Percentiles rank a stretch among this genome's conserved stretches.
Evolutionary conservation across 2,888 invertebrate species (phyloP).

Genomic region (Cryptosula pallasiana): DNA sequence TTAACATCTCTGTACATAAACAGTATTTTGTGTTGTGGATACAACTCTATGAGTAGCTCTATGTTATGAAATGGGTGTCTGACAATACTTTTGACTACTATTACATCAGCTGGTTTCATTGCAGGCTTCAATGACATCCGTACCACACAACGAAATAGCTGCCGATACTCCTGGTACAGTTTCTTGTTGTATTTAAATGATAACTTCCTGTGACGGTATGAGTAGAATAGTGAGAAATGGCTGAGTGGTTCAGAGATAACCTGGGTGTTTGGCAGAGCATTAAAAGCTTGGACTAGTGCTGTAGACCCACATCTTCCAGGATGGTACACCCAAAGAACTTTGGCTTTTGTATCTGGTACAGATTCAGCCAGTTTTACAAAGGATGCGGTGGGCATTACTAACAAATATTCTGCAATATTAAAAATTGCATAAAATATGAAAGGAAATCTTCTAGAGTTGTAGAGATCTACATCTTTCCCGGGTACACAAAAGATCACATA

Average conservation of each 20-base stretch:
- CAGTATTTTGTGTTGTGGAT: not conserved
- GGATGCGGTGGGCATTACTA: slow-evolving; percentile 4
- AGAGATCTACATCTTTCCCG: not conserved
- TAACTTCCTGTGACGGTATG: not conserved
- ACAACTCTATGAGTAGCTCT: not conserved
- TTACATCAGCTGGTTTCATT: not conserved
- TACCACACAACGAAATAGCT: not conserved
- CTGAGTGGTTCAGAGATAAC: not conserved
- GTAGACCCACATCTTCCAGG: slow-evolving; percentile 12
- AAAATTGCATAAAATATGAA: not conserved
- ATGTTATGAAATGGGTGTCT: not conserved
- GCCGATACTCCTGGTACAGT: not conserved
- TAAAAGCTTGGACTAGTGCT: not conserved
- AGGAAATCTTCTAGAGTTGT: not conserved
- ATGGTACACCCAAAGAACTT: slow-evolving; percentile 2
- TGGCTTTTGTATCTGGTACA: not conserved
- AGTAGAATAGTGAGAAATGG: not conserved
- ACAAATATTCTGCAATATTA: not conserved
- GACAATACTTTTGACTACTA: not conserved
- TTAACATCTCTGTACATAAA: slow-evolving; percentile 18
- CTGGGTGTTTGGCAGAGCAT: not conserved
- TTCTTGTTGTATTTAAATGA: not conserved
- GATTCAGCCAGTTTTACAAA: not conserved
- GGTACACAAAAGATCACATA: slow-evolving; percentile 13
- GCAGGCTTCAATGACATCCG: not conserved